Evolutionary conservation across 2,888 invertebrate genomes (phyloP), one percentile per base, ranked within the genome.

Genomic region (Scaeva pyrastri): DNA sequence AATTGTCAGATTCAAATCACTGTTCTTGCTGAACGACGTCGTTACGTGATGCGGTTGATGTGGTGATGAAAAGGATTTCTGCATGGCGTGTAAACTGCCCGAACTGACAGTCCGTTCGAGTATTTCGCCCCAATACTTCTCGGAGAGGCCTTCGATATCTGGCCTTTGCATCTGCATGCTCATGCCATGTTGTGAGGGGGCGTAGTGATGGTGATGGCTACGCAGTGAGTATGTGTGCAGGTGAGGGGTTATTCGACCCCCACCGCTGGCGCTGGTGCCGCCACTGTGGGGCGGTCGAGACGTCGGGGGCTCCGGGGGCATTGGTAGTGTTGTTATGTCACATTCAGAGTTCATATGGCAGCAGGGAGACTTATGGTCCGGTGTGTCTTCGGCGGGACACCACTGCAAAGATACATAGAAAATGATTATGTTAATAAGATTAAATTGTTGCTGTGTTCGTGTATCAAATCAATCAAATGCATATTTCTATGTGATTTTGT

Each of bases 71-170:
- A 91, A 91, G 16, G 89, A 90, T 88, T 92, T 92, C 89, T 95
- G 95, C 88, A 95, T 93, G 39, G 95, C 95, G 90, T 96, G 96
- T 56, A 96, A 93, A 64, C 96, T 96, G 77, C 94, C 95, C 1
- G 96, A 96, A 56, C 96, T 96, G 10, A 96, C 95, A 0, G 96
- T 96, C 8, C 96, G 93, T 91, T 96, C 96, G 88, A 96, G 93
- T 89, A 96, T 96, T 93, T 96, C 96, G 26, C 95, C 95, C 95
- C 95, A 95, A 90, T 95, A 95, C 91, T 95, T 95, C 91, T 95
- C 95, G 19, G 95, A 95, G 0, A 95, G 93, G 0, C 95, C 95
- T 90, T 95, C 95, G 88, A 95, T 94, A 89, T 95, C 95, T 68
- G 94, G 94, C 87, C 92, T 90, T 23, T 90, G 89, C 48, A 89